Evolutionary conservation across 2,888 invertebrate species (phyloP).

Genomic region (Dynastes grantii): DNA sequence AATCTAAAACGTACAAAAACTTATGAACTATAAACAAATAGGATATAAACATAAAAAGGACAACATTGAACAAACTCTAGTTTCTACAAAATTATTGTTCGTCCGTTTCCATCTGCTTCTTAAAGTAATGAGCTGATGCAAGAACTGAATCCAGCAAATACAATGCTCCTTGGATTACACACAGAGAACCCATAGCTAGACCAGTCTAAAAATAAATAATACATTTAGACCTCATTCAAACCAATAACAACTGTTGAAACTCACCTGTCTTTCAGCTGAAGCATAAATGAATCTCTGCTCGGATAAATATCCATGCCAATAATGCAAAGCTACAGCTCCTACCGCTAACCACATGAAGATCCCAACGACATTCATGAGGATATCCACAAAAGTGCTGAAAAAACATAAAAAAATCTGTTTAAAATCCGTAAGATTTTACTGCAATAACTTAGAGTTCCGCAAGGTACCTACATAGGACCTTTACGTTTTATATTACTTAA

Average conservation of each 20-base stretch:
- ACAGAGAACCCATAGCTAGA: slow-evolving; percentile 85
- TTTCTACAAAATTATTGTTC: slow-evolving; percentile 16
- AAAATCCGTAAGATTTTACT: no score
- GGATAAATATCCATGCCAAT: slow-evolving; percentile 90
- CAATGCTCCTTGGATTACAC: slow-evolving; percentile 85
- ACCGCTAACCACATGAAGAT: slow-evolving; percentile 89
- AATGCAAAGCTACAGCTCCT: slow-evolving; percentile 89
- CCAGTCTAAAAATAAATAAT: slow-evolving; percentile 74
- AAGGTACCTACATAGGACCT: background rate
- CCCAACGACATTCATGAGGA: slow-evolving; percentile 91
- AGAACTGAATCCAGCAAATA: slow-evolving; percentile 87
- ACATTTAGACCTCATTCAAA: slow-evolving; percentile 8
- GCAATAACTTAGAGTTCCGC: no score
- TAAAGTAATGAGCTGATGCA: slow-evolving; percentile 74
- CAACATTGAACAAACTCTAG: background rate
- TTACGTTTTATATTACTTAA: background rate
- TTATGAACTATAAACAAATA: background rate
- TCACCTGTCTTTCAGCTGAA: slow-evolving; percentile 81
- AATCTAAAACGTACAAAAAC: background rate
- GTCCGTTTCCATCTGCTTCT: slow-evolving; percentile 53
- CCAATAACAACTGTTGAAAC: slow-evolving; percentile 1
- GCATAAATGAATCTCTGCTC: slow-evolving; percentile 85
- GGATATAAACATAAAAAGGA: background rate
- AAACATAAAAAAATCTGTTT: slow-evolving; percentile 26
- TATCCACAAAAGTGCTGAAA: slow-evolving; percentile 82